Evolutionary conservation across 2,113 vertebrate species (phyloP), one percentile per base, ranked within the genome.

Genomic region (Boleophthalmus pectinirostris): DNA sequence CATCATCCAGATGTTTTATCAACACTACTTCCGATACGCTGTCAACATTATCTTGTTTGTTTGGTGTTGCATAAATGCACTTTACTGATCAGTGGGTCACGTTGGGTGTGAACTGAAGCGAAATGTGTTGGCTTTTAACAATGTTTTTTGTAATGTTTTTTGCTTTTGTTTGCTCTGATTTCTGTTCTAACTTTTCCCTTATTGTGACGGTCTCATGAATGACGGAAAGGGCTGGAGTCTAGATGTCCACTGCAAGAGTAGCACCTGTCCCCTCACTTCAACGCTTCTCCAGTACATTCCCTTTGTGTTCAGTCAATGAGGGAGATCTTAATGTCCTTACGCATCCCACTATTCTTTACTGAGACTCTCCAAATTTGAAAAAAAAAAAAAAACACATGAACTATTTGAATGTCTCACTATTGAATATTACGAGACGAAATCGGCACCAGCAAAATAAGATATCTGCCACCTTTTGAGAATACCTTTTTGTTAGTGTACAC

Each of bases 11-110:
- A 89, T 69, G 83, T 79, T 85, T 92, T 89, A 64, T 88, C 69
- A 83, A 89, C 85, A 85, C 88, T 85, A 90, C 88, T 89, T 91
- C 89, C 85, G 80, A 88, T 89, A 82, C 80, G 84, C 92, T 88
- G 87, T 90, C 89, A 89, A 89, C 90, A 91, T 89, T 85, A 87
- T 88, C 87, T 84, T 90, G 90, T 91, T 91, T 90, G 85, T 91
- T 90, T 92, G 86, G 85, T 92, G 91, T 92, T 91, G 91, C 90
- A 92, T 92, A 91, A 90, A 92, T 92, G 93, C 91, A 93, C 92
- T 94, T 94, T 94, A 93, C 91, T 90, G 93, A 92, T 89, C 81
- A 85, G 90, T 87, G 88, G 89, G 83, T 90, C 86, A 82, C 82
- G 83, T 51, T 90, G 86, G 87, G 89, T 89, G 90, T 90, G 86